Evolutionary conservation across 2,888 invertebrate genomes (phyloP).

Genomic region (Melipona beecheii): DNA sequence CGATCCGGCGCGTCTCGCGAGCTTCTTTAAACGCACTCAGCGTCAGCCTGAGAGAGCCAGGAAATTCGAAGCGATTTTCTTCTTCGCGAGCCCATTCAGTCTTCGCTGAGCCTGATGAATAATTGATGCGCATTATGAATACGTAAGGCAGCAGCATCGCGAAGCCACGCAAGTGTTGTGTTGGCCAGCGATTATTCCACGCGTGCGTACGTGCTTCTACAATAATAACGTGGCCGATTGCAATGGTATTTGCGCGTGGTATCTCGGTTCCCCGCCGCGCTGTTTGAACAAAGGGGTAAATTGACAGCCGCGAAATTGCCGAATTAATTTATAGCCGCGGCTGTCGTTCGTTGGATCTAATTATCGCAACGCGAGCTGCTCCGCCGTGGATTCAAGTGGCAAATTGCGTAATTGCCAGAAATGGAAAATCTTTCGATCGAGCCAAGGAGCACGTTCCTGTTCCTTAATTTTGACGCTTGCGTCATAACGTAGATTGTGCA

Average conservation of each 20-base stretch:
- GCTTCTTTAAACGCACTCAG: background rate
- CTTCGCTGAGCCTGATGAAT: slow-evolving; percentile 23
- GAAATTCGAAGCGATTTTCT: slow-evolving; percentile 18
- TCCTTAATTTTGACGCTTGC: too few relatives aligned
- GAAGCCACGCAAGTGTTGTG: background rate
- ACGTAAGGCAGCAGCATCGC: background rate
- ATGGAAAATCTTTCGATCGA: too few relatives aligned
- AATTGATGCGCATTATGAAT: slow-evolving; percentile 24
- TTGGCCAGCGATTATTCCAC: slow-evolving; percentile 9
- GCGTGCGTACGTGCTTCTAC: background rate
- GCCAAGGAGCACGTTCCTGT: background rate
- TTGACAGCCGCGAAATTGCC: slow-evolving; percentile 14
- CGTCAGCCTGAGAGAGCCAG: slow-evolving; percentile 15
- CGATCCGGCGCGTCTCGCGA: too few relatives aligned
- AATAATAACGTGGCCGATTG: slow-evolving; percentile 9
- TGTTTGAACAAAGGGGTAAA: slow-evolving; percentile 1
- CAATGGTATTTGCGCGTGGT: background rate
- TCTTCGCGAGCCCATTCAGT: slow-evolving; percentile 12
- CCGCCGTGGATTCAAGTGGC: too few relatives aligned
- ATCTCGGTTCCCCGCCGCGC: background rate
- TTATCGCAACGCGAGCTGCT: background rate
- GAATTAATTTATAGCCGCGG: background rate
- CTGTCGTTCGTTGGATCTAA: background rate
- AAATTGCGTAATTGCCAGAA: too few relatives aligned
- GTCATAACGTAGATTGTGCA: too few relatives aligned